phyloP scores from a whole-genome alignment of 2,113 vertebrate species.

The Zosterops pallidus region DNA sequence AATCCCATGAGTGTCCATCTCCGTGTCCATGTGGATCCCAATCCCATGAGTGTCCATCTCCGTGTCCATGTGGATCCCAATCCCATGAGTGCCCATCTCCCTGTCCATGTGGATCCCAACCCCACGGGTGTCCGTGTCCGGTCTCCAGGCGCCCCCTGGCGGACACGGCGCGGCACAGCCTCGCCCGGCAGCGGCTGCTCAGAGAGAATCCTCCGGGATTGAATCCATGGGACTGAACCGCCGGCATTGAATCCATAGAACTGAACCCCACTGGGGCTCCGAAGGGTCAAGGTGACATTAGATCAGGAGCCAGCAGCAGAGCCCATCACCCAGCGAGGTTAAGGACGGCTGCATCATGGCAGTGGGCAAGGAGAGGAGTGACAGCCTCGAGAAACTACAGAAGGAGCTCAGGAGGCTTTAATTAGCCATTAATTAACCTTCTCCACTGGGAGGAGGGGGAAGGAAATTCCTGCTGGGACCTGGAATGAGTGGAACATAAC shows the following conservation, averaged over 20 bases:
- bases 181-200: not conserved
- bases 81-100: not conserved
- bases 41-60: too few species aligned
- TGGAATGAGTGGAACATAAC: fast-evolving
- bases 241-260: not conserved
- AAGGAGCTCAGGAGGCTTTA: not conserved
- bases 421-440: not conserved
- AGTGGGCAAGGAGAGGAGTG: not conserved
- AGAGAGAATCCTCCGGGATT: not conserved
- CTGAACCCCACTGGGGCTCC: too few species aligned
- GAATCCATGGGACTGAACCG: not conserved
- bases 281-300: not conserved
- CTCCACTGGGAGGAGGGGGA: not conserved
- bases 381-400: fast-evolving
- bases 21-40: fast-evolving
- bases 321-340: not conserved
- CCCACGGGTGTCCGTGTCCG: not conserved
- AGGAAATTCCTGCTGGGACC: not conserved
- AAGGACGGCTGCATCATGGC: fast-evolving
- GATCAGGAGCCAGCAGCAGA: fast-evolving
- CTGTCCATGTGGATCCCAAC: fast-evolving
- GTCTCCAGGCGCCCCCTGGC: conserved; percentile 26
- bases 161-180: not conserved
- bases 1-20: too few species aligned
- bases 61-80: fast-evolving